Percentiles rank a stretch among this genome's conserved stretches.
phyloP scores from a whole-genome alignment of 2,113 vertebrate species.

The Micromys minutus region DNA sequence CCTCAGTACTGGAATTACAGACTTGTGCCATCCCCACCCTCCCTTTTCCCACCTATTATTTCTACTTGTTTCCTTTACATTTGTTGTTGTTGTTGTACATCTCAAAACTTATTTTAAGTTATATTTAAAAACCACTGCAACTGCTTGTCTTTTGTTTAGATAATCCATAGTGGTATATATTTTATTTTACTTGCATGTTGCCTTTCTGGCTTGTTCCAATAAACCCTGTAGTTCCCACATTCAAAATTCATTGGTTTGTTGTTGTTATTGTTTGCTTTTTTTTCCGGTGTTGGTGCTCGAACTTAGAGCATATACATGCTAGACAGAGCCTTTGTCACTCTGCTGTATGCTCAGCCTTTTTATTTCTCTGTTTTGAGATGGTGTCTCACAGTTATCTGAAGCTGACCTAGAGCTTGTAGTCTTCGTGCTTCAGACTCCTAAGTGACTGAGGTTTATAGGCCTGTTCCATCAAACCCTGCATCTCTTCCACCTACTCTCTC shows the following conservation, averaged over 20 bases:
- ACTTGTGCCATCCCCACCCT: not conserved
- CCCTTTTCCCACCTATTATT: not conserved
- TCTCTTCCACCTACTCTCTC: not conserved
- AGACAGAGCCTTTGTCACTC: not conserved
- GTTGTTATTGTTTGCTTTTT: too few species aligned
- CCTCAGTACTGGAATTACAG: not conserved
- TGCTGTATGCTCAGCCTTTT: not conserved
- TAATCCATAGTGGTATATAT: not conserved
- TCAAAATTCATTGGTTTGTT: not conserved
- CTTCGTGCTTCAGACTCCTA: not conserved
- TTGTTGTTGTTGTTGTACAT: not conserved
- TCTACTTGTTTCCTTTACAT: not conserved
- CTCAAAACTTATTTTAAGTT: not conserved
- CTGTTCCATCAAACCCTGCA: not conserved
- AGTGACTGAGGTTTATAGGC: not conserved
- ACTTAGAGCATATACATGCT: not conserved
- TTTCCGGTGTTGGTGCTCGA: not conserved
- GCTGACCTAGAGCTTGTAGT: not conserved
- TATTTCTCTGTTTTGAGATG: not conserved
- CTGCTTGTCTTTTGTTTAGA: not conserved
- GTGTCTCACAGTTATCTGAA: not conserved
- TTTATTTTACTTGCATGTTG: not conserved
- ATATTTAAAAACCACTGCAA: not conserved
- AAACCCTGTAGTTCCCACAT: not conserved
- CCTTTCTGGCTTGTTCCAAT: not conserved